Evolutionary conservation across 2,113 vertebrate species (phyloP).

Genomic region (Condylura cristata): DNA sequence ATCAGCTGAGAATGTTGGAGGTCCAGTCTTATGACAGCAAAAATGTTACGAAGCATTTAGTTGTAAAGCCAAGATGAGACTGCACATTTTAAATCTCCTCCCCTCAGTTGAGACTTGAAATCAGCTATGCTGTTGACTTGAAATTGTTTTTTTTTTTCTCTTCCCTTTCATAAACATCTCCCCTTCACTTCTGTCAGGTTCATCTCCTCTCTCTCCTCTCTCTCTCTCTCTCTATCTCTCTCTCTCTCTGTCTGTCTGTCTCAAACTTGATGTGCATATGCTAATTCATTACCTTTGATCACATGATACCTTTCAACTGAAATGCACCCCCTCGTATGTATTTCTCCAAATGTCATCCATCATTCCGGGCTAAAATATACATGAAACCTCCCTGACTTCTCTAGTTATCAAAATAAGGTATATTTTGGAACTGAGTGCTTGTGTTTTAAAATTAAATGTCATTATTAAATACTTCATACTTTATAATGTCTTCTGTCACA

Average conservation of each 20-base stretch:
- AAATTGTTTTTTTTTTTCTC: not conserved
- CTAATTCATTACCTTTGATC: slow-evolving; percentile 31
- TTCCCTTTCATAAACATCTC: not conserved
- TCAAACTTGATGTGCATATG: not conserved
- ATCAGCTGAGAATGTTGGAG: slow-evolving; percentile 15
- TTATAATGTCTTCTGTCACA: slow-evolving; percentile 17
- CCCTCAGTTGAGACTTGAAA: not conserved
- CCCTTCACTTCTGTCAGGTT: not conserved
- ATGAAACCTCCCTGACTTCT: slow-evolving; percentile 11
- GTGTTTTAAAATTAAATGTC: slow-evolving; percentile 19
- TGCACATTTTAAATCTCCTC: slow-evolving; percentile 5
- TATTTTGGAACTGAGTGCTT: slow-evolving; percentile 35
- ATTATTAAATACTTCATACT: not conserved
- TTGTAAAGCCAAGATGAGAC: slow-evolving; percentile 40
- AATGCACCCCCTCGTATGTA: not conserved
- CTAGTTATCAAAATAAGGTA: slow-evolving; percentile 33
- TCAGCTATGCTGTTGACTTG: not conserved
- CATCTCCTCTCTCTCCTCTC: not conserved
- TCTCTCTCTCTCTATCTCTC: too few species aligned
- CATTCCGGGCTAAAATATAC: slow-evolving; percentile 23
- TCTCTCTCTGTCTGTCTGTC: too few species aligned
- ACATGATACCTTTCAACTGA: not conserved
- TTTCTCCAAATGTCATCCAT: slow-evolving; percentile 18
- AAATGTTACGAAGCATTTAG: not conserved
- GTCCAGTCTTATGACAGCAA: slow-evolving; percentile 40